These are phyloP conservation scores for Meliscaeva auricollis DNA, from an alignment of 2,888 invertebrate genomes.

Conservation along the genomic window DNA sequence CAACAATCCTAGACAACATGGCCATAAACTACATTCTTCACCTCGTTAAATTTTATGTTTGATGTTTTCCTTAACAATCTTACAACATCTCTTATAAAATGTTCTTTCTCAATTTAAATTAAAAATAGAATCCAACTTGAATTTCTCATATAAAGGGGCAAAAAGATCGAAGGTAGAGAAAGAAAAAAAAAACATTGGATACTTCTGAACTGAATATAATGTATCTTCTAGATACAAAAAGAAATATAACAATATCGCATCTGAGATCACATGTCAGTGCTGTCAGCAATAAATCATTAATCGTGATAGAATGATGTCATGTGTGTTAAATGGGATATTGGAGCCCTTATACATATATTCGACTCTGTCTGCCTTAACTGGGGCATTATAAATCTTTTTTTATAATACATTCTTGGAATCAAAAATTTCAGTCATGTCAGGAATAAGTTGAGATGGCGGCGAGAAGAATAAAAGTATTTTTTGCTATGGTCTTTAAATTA, in stretches of 20 bases:
- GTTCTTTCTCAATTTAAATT: constrained; percentile 44
- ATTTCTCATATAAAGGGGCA: not conserved
- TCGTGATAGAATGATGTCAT: constrained; percentile 75
- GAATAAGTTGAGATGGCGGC: not conserved
- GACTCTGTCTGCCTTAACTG: constrained; percentile 34
- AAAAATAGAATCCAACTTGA: constrained; percentile 56
- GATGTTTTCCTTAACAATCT: constrained; percentile 32
- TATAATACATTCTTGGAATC: constrained; percentile 58
- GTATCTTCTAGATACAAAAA: not conserved
- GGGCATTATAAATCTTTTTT: constrained; percentile 51
- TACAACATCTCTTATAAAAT: not conserved
- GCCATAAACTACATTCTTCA: constrained; percentile 41
- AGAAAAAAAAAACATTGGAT: constrained; percentile 2
- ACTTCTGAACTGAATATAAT: not conserved
- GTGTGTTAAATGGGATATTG: constrained; percentile 51
- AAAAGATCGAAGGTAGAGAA: not conserved
- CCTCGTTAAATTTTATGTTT: constrained; percentile 43
- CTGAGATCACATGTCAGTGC: constrained; percentile 52
- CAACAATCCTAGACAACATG: constrained; percentile 1
- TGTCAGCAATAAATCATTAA: constrained; percentile 71
- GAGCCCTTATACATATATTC: constrained; percentile 12
- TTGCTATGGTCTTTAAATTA: not conserved
- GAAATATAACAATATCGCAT: constrained; percentile 37
- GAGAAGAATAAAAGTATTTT: not conserved
- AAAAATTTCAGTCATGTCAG: constrained; percentile 4